Conservation (phyloP, 2,888 invertebrate species). For the Philereme transversata region DNA sequence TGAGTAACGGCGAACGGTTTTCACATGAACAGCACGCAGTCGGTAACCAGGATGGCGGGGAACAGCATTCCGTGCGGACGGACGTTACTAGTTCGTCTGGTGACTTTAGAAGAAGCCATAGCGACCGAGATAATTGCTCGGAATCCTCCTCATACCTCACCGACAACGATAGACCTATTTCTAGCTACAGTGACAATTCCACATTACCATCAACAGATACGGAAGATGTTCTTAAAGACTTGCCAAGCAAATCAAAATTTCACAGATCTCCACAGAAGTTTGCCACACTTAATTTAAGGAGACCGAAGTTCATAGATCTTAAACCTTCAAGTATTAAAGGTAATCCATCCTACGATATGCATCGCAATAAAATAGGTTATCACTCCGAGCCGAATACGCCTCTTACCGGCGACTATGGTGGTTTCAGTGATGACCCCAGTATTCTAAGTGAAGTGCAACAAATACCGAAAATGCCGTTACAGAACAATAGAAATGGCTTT, state of each 20-base stretch:
- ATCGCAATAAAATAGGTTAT: constrained; percentile 75
- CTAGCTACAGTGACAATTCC: constrained; percentile 79
- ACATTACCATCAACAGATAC: constrained; percentile 79
- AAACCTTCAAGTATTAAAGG: constrained; percentile 62
- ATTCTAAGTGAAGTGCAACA: constrained; percentile 72
- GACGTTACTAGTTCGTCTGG: constrained; percentile 72
- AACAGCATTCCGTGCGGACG: constrained; percentile 76
- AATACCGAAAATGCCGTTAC: constrained; percentile 75
- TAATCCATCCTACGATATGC: constrained; percentile 68
- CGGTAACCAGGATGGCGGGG: constrained; percentile 68
- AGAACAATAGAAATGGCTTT: constrained; percentile 74
- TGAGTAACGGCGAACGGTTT: constrained; percentile 72
- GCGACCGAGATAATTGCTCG: constrained; percentile 80
- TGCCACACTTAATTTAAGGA: constrained; percentile 74
- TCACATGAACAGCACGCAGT: constrained; percentile 67
- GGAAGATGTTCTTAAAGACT: constrained; percentile 77
- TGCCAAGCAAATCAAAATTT: constrained; percentile 77
- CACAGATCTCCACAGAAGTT: constrained; percentile 79
- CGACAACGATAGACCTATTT: constrained; percentile 79
- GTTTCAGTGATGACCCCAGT: constrained; percentile 62
- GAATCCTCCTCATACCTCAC: constrained; percentile 79
- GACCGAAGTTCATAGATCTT: constrained; percentile 78
- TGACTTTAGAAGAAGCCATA: constrained; percentile 76
- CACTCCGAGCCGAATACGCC: constrained; percentile 81
- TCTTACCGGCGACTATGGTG: constrained; percentile 60